Conservation (phyloP, 2,113 vertebrate genomes). For the Barbus barbus region DNA sequence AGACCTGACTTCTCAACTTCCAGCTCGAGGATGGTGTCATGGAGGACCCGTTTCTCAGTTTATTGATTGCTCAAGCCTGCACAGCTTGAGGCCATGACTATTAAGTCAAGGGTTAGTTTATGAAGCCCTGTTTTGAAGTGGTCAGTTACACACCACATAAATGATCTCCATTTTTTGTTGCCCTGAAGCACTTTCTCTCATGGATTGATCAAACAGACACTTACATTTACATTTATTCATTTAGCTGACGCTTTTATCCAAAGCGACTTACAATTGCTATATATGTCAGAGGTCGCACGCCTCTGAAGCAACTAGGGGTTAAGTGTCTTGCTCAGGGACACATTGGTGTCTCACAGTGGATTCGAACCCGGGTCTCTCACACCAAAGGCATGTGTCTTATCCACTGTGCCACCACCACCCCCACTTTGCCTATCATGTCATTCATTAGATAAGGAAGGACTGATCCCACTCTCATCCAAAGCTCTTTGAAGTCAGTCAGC, state of each 20-base stretch:
- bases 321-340: no score
- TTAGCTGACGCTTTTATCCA: no score
- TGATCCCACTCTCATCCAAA: not conserved
- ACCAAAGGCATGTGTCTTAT: no score
- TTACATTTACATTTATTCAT: no score
- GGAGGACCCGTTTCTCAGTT: no score
- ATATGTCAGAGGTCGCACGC: no score
- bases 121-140: not conserved
- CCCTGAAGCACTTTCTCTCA: not conserved
- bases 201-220: not conserved
- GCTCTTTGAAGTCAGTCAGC: not conserved
- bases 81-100: not conserved
- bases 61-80: not conserved
- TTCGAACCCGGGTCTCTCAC: no score
- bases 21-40: not conserved
- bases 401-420: no score
- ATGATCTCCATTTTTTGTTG: not conserved
- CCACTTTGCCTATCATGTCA: not conserved
- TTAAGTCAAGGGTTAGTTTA: not conserved
- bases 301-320: no score
- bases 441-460: not conserved
- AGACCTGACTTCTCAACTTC: not conserved
- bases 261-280: no score
- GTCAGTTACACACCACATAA: not conserved
- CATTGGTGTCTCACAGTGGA: no score